phyloP scores from a whole-genome alignment of 2,113 vertebrate genomes.

The Psammodynastes pulverulentus region DNA sequence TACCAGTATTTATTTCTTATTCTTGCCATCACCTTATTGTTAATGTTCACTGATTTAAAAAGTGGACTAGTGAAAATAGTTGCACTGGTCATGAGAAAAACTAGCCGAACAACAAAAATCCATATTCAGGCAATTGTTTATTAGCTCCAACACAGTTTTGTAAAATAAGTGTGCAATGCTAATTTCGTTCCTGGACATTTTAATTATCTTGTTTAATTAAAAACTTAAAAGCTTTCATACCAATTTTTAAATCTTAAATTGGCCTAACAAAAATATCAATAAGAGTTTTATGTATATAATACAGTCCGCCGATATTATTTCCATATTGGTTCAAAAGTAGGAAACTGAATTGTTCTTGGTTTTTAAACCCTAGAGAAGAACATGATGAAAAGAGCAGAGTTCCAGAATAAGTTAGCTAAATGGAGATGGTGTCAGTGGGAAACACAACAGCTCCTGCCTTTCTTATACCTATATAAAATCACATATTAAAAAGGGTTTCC shows the following conservation, averaged over 20 bases:
- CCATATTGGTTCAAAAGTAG: not conserved
- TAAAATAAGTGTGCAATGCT: not conserved
- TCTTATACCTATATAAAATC: not conserved
- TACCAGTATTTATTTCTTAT: not conserved
- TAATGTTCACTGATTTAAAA: not conserved
- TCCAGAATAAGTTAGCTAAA: not conserved
- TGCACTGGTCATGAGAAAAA: not conserved
- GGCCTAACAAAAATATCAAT: not conserved
- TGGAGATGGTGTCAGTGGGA: not conserved
- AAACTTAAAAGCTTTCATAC: not conserved
- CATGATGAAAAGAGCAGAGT: not conserved
- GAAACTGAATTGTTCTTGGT: not conserved
- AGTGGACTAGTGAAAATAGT: not conserved
- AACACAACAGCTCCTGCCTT: not conserved
- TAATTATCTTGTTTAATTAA: not conserved
- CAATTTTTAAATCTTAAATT: not conserved
- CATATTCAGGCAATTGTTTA: not conserved
- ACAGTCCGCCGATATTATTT: not conserved
- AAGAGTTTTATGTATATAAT: not conserved
- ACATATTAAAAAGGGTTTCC: not conserved
- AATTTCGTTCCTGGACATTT: not conserved
- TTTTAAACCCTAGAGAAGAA: not conserved
- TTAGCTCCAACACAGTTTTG: not conserved
- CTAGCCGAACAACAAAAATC: not conserved
- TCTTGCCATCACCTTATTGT: not conserved